Evolutionary conservation across 2,888 invertebrate species (phyloP).

Genomic region (Trissolcus japonicus): DNA sequence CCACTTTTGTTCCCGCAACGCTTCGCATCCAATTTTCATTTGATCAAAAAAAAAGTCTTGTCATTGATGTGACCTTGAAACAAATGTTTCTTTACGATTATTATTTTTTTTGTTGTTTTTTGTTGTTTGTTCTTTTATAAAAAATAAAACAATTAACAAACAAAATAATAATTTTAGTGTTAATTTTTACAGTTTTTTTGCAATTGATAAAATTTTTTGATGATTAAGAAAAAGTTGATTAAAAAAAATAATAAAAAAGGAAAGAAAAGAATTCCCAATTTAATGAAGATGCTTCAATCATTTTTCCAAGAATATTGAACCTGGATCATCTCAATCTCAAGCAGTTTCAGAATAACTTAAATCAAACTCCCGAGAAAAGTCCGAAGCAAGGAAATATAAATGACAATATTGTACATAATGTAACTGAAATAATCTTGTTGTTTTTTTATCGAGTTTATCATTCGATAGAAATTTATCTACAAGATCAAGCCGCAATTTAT

Average conservation of each 20-base stretch:
- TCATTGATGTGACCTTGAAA: conserved; percentile 3
- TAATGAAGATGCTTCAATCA: too few relatives aligned
- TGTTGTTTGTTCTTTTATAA: neutral
- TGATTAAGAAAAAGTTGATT: too few relatives aligned
- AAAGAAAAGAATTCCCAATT: too few relatives aligned
- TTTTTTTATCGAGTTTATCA: too few relatives aligned
- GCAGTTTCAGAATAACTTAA: conserved; percentile 40
- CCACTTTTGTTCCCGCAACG: conserved; percentile 20
- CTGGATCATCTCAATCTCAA: conserved; percentile 33
- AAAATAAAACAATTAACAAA: too few relatives aligned
- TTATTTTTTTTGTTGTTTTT: conserved; percentile 3
- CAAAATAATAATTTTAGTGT: too few relatives aligned
- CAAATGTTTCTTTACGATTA: neutral
- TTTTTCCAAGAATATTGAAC: conserved; percentile 36
- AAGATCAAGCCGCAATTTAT: too few relatives aligned
- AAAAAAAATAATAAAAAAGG: too few relatives aligned
- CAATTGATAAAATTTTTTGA: too few relatives aligned
- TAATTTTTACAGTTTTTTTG: too few relatives aligned
- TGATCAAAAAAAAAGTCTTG: conserved; percentile 33
- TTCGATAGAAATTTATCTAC: too few relatives aligned
- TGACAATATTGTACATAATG: too few relatives aligned
- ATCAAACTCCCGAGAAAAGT: conserved; percentile 11
- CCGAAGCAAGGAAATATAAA: conserved; percentile 7
- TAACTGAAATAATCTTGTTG: neutral
- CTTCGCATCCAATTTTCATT: conserved; percentile 10